These are phyloP conservation scores for Nannoperca australis DNA, from an alignment of 2,797 vertebrate species.

Conservation along the genomic window DNA sequence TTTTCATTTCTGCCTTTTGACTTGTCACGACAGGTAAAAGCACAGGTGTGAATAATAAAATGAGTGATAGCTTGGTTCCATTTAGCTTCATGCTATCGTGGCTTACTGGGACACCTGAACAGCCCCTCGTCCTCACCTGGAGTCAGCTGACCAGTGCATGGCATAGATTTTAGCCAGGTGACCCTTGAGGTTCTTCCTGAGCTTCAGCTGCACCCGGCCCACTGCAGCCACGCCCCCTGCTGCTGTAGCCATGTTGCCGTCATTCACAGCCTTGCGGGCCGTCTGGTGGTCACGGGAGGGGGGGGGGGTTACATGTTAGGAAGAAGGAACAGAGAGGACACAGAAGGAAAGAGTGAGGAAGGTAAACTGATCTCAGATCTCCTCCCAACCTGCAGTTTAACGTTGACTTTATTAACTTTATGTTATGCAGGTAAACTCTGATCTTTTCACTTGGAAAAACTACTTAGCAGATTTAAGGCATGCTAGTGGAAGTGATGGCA, in stretches of 20 bases:
- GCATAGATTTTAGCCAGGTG: conserved; percentile 94
- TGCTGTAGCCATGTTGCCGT: conserved; percentile 74
- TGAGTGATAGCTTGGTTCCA: neutral
- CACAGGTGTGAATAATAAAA: neutral
- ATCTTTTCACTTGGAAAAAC: neutral
- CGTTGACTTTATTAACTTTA: neutral
- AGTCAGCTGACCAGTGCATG: conserved; percentile 92
- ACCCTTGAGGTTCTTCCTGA: conserved; percentile 90
- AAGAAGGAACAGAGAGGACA: neutral
- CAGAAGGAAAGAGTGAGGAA: neutral
- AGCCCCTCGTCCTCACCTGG: conserved; percentile 80
- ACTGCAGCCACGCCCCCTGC: conserved; percentile 74
- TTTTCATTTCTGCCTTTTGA: neutral
- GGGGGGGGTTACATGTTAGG: neutral
- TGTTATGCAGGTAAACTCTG: neutral
- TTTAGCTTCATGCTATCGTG: neutral
- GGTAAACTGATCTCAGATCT: neutral
- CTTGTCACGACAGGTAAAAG: neutral
- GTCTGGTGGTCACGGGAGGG: conserved; percentile 66
- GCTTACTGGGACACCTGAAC: neutral
- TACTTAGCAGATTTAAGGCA: neutral
- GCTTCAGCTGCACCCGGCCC: conserved; percentile 90
- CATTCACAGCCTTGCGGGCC: conserved; percentile 81
- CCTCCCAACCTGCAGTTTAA: neutral
- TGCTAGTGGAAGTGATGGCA: neutral